These are phyloP conservation scores for Bombycilla garrulus DNA, from an alignment of 2,113 vertebrate species.

Conservation along the genomic window DNA sequence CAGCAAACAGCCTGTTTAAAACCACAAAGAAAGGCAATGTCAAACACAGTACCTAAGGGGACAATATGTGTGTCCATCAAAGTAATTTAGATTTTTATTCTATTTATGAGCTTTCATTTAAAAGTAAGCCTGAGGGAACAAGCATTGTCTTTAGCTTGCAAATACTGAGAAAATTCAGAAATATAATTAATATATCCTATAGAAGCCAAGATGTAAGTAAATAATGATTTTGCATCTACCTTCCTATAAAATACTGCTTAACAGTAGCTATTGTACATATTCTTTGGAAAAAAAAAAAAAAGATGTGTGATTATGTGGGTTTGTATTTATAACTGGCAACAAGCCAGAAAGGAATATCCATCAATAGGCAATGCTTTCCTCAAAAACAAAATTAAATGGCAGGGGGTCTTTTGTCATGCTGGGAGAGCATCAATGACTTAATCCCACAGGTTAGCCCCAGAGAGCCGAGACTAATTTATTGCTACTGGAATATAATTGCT, in stretches of 20 bases:
- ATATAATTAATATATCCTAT: slow-evolving; percentile 19
- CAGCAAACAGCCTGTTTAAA: slow-evolving; percentile 42
- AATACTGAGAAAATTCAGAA: slow-evolving; percentile 10
- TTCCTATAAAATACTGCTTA: not conserved
- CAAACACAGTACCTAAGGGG: slow-evolving; percentile 31
- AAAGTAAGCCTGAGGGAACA: slow-evolving; percentile 34
- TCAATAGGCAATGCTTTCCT: not conserved
- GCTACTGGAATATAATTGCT: not conserved
- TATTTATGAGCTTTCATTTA: slow-evolving; percentile 39
- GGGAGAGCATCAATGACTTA: not conserved
- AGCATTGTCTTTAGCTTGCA: not conserved
- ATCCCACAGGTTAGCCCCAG: not conserved
- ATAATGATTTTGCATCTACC: not conserved
- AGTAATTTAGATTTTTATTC: slow-evolving; percentile 42
- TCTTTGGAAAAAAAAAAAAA: not conserved
- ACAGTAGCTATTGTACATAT: not conserved
- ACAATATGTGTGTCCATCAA: slow-evolving; percentile 1
- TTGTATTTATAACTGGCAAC: not conserved
- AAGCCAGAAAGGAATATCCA: not conserved
- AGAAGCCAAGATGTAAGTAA: slow-evolving; percentile 20
- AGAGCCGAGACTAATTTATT: not conserved
- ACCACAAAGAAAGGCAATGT: slow-evolving; percentile 26
- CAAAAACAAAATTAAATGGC: slow-evolving; percentile 18
- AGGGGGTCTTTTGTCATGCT: not conserved
- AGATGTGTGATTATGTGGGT: not conserved